Conservation (phyloP, 2,797 vertebrate species). For the Sylvilagus floridanus region DNA sequence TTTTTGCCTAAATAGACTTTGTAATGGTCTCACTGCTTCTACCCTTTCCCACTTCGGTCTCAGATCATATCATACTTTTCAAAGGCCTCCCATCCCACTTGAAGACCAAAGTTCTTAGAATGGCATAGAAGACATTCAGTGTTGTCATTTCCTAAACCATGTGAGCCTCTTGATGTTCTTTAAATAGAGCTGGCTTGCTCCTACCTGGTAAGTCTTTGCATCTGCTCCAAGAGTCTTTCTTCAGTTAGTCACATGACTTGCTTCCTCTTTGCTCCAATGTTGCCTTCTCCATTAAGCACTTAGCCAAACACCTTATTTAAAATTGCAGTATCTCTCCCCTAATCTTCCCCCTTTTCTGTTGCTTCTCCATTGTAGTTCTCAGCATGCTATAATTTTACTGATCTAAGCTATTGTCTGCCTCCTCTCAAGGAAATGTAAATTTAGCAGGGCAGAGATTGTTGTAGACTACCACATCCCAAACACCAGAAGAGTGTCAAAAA, state of each 20-base stretch:
- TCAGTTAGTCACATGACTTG: neutral
- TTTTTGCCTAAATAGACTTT: neutral
- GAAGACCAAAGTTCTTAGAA: neutral
- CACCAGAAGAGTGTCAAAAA: constrained; percentile 41
- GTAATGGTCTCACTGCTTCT: neutral
- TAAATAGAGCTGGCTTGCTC: neutral
- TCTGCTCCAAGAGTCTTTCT: constrained; percentile 14
- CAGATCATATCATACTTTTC: neutral
- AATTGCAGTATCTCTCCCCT: neutral
- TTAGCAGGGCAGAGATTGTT: neutral
- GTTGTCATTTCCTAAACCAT: constrained; percentile 8
- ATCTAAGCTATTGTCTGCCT: neutral
- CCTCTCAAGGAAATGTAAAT: neutral
- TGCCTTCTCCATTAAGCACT: constrained; percentile 1
- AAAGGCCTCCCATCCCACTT: neutral
- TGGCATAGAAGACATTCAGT: neutral
- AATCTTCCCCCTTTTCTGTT: neutral
- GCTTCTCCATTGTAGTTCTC: neutral
- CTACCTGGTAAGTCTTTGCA: neutral
- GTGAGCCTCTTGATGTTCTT: neutral
- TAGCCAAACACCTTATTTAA: constrained; percentile 8
- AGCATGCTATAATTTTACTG: neutral
- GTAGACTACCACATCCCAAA: constrained; percentile 23
- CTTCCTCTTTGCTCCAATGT: constrained; percentile 22
- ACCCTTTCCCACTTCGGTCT: neutral